phyloP scores from a whole-genome alignment of 2,797 vertebrate species.

The Choloepus didactylus region DNA sequence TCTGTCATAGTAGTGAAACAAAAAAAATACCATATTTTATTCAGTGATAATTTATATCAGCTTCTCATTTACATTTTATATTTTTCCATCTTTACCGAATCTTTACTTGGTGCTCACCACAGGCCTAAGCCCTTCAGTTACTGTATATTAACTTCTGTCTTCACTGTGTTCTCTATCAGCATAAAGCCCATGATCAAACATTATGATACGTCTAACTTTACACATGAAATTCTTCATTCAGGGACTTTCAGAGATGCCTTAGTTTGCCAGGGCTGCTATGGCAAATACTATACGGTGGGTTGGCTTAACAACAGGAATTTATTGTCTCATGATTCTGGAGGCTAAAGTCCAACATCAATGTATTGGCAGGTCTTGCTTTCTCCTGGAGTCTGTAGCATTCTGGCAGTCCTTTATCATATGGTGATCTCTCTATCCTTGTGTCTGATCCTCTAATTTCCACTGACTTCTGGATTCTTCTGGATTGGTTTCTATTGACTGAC shows the following conservation, averaged over 20 bases:
- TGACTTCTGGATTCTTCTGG: too few relatives aligned
- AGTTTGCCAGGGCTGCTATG: too few relatives aligned
- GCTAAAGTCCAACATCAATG: too few relatives aligned
- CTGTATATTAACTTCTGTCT: neutral
- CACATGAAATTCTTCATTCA: conserved; percentile 23
- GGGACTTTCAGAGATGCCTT: neutral
- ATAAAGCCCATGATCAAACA: neutral
- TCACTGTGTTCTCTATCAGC: neutral
- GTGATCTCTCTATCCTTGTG: too few relatives aligned
- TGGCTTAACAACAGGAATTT: too few relatives aligned
- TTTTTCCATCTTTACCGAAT: neutral
- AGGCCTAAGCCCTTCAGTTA: neutral
- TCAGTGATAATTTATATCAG: neutral
- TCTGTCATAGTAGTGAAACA: neutral
- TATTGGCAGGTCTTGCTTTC: too few relatives aligned
- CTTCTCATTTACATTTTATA: neutral
- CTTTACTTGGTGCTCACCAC: neutral
- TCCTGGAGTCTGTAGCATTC: too few relatives aligned
- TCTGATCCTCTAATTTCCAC: too few relatives aligned
- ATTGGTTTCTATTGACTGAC: too few relatives aligned
- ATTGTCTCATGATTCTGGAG: too few relatives aligned
- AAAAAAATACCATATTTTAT: neutral
- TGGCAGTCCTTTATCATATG: too few relatives aligned
- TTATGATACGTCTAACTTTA: neutral
- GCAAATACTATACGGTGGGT: too few relatives aligned